A percentile compares a stretch with the other conserved stretches of the same genome.
Conservation (phyloP, 2,888 invertebrate genomes). For the Halocaridina rubra region DNA sequence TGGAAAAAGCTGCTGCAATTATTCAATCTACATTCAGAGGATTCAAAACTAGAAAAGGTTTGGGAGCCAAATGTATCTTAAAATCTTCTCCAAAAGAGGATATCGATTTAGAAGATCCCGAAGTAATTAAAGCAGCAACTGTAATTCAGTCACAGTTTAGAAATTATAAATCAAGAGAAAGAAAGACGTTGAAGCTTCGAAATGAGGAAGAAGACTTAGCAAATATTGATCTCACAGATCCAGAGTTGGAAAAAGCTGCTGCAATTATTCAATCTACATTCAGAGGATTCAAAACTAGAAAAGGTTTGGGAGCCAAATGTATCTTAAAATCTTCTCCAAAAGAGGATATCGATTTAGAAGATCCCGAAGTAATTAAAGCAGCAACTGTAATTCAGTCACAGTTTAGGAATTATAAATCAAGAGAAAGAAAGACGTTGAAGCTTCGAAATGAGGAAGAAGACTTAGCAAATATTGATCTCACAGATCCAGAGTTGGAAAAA, state of each 20-base stretch:
- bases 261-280: not conserved
- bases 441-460: no score
- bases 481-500: no score
- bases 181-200: not conserved
- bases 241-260: constrained; percentile 2
- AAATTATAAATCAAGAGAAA: not conserved
- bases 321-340: no score
- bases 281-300: not conserved
- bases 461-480: no score
- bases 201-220: not conserved
- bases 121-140: not conserved
- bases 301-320: no score
- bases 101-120: not conserved
- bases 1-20: not conserved
- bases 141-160: no score
- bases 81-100: not conserved
- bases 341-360: no score
- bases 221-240: constrained; percentile 10
- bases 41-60: not conserved
- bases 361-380: no score
- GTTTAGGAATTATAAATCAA: no score
- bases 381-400: no score
- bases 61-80: not conserved
- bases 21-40: not conserved
- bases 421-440: no score